Evolutionary conservation across 2,113 vertebrate genomes (phyloP).

Genomic region (Hippopotamus amphibius): DNA sequence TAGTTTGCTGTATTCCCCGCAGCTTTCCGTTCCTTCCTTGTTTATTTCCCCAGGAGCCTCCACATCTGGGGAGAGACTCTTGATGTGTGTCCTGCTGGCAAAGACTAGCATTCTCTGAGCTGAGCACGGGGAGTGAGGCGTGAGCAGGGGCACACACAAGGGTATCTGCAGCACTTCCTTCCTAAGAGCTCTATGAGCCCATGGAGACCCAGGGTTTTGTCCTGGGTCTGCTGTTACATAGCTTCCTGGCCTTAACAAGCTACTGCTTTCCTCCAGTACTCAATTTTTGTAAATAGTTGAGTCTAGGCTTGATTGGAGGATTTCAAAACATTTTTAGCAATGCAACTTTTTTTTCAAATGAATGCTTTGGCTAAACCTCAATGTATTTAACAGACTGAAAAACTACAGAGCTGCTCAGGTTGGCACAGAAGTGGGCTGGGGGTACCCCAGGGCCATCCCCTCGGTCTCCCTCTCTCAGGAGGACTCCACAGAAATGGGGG

Average conservation of each 20-base stretch:
- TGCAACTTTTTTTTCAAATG: not conserved
- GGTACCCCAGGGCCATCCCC: not conserved
- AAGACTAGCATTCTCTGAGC: not conserved
- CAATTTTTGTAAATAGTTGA: constrained; percentile 20
- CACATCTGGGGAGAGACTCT: constrained; percentile 70
- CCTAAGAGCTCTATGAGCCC: not conserved
- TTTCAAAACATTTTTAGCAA: constrained; percentile 53
- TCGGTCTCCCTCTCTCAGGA: not conserved
- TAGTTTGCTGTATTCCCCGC: not conserved
- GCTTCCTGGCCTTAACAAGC: not conserved
- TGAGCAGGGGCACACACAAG: too few species aligned
- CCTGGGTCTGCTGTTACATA: not conserved
- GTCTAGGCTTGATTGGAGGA: not conserved
- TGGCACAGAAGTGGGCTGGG: not conserved
- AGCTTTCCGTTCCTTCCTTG: not conserved
- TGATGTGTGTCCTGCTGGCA: constrained; percentile 39
- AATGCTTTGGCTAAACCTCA: constrained; percentile 18
- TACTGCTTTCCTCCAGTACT: not conserved
- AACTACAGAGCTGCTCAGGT: not conserved
- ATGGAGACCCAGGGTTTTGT: not conserved
- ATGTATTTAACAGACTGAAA: not conserved
- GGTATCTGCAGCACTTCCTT: not conserved
- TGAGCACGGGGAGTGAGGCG: not conserved
- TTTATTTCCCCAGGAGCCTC: constrained; percentile 60
- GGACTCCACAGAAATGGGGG: not conserved